These are phyloP conservation scores for Drosophila carrolli DNA, from an alignment of 1,140 invertebrate species.

Conservation along the genomic window DNA sequence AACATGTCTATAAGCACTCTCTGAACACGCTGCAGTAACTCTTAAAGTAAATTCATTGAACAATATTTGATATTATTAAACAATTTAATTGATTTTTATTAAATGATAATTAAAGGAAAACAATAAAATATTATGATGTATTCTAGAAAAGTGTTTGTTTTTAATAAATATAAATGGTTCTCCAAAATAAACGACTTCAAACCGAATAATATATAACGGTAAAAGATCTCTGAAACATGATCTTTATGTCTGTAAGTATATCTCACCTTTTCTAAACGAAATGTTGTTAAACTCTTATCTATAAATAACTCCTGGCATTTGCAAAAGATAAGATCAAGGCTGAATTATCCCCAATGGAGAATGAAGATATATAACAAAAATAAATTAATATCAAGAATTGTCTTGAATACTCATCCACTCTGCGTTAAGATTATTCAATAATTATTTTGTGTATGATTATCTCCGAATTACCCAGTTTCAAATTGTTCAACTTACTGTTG, in stretches of 20 bases:
- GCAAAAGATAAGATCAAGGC: too few relatives aligned
- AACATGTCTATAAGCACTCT: slow-evolving; percentile 6
- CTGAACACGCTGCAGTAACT: slow-evolving; percentile 14
- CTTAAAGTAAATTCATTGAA: slow-evolving; percentile 36
- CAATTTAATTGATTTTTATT: slow-evolving; percentile 14
- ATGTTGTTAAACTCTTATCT: background rate
- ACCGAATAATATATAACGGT: too few relatives aligned
- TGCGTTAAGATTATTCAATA: too few relatives aligned
- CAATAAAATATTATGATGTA: slow-evolving; percentile 25
- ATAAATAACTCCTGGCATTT: background rate
- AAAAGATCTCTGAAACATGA: background rate
- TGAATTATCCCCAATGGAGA: too few relatives aligned
- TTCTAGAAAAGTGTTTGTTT: background rate
- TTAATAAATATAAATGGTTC: background rate
- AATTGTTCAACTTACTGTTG: too few relatives aligned
- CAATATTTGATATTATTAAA: slow-evolving; percentile 49
- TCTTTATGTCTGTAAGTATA: background rate
- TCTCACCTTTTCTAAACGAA: background rate
- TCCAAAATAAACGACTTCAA: too few relatives aligned
- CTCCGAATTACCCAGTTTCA: too few relatives aligned
- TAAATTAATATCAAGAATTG: too few relatives aligned
- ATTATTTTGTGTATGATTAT: too few relatives aligned
- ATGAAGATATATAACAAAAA: too few relatives aligned
- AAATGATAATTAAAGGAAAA: slow-evolving; percentile 29
- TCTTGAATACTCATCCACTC: too few relatives aligned